These are phyloP conservation scores for Solenopsis invicta DNA, from an alignment of 1,140 invertebrate genomes.

Conservation along the genomic window DNA sequence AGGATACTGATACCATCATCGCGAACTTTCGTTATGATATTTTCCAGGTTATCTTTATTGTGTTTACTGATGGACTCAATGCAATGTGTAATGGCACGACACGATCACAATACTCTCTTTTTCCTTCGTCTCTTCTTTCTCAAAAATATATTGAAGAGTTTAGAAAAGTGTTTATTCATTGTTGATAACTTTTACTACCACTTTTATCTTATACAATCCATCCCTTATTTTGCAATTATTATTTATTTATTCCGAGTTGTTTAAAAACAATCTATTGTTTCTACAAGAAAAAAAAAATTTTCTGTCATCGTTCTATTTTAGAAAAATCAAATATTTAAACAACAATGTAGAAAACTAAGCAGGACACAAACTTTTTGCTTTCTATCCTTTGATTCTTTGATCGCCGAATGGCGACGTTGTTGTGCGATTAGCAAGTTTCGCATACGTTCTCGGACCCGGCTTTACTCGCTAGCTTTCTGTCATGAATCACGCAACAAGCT, in stretches of 20 bases:
- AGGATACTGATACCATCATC: background rate
- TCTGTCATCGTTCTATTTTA: background rate
- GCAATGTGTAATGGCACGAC: background rate
- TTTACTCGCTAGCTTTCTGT: slow-evolving; percentile 41
- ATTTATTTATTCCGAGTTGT: background rate
- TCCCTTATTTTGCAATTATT: slow-evolving; percentile 4
- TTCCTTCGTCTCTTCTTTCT: background rate
- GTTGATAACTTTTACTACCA: background rate
- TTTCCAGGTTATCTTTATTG: slow-evolving; percentile 42
- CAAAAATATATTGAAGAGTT: background rate
- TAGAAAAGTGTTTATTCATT: background rate
- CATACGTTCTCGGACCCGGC: slow-evolving; percentile 38
- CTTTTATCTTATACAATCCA: background rate
- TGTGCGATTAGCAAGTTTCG: background rate
- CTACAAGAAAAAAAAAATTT: background rate
- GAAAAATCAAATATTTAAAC: background rate
- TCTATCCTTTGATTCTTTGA: slow-evolving; percentile 10
- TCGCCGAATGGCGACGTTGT: background rate
- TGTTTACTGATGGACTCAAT: slow-evolving; percentile 1
- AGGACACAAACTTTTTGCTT: background rate
- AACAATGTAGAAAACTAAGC: background rate
- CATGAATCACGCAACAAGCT: slow-evolving; percentile 13
- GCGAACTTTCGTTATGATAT: background rate
- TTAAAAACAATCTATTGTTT: background rate
- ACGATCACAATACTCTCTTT: background rate